A percentile compares a stretch with the other conserved stretches of the same genome.
Conservation (phyloP, 2,888 invertebrate species). For the Pammene fasciana region DNA sequence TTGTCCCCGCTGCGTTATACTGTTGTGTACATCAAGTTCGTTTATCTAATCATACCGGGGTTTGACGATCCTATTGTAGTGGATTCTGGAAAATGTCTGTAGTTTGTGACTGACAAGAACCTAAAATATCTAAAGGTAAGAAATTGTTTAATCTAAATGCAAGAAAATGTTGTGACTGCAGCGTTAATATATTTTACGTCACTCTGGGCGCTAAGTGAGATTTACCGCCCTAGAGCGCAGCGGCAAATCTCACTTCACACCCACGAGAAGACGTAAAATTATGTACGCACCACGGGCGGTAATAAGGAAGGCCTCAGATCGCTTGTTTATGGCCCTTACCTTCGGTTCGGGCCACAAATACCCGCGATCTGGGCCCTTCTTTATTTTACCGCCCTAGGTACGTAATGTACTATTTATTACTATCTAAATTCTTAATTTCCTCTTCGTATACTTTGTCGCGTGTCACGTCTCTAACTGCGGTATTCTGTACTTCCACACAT, state of each 20-base stretch:
- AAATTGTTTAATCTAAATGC: background rate
- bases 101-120: background rate
- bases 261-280: no score
- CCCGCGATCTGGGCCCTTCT: no score
- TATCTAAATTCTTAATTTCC: background rate
- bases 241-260: no score
- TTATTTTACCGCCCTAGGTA: no score
- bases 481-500: conserved; percentile 29
- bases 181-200: no score
- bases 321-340: no score
- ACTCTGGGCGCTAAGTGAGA: no score
- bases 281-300: no score
- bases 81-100: background rate
- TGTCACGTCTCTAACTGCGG: conserved; percentile 8
- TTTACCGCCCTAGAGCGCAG: no score
- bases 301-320: no score
- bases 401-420: no score
- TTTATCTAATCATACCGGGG: conserved; percentile 19
- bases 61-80: conserved; percentile 18
- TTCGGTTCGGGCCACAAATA: no score
- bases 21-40: conserved; percentile 25
- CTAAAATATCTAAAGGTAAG: background rate
- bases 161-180: background rate
- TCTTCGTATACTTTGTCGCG: background rate
- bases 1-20: conserved; percentile 47